Conservation (phyloP, 2,113 vertebrate species). For the Antidorcas marsupialis region DNA sequence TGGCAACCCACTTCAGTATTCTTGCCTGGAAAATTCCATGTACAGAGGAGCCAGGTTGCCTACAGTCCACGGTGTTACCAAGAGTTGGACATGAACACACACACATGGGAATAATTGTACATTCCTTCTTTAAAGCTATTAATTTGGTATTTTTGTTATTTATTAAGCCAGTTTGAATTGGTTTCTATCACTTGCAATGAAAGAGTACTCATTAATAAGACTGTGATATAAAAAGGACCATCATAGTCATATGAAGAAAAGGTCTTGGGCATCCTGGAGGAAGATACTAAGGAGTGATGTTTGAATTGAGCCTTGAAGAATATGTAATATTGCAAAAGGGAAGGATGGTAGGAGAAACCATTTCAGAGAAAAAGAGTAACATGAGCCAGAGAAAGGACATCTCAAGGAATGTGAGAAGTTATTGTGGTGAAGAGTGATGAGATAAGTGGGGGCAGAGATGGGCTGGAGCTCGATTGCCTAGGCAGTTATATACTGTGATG, state of each 20-base stretch:
- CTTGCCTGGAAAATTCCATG: not conserved
- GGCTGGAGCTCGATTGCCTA: not conserved
- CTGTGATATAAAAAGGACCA: not conserved
- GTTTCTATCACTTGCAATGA: not conserved
- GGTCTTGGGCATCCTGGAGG: not conserved
- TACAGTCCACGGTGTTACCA: not conserved
- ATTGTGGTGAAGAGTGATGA: not conserved
- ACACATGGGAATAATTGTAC: not conserved
- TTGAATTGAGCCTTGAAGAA: not conserved
- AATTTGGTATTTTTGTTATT: not conserved
- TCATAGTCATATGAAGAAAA: not conserved
- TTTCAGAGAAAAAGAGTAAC: not conserved
- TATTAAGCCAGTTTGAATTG: not conserved
- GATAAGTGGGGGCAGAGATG: not conserved
- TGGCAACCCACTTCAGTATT: not conserved
- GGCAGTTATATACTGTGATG: rapidly evolving
- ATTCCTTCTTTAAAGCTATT: not conserved
- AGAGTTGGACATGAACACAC: not conserved
- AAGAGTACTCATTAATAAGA: not conserved
- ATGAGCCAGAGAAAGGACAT: not conserved
- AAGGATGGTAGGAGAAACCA: not conserved
- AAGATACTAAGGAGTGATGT: not conserved
- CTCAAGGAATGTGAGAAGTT: not conserved
- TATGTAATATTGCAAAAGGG: not conserved
- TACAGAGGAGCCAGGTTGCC: not conserved